Conservation (phyloP, 2,888 invertebrate genomes). For the Phoenoteleia sp. region DNA sequence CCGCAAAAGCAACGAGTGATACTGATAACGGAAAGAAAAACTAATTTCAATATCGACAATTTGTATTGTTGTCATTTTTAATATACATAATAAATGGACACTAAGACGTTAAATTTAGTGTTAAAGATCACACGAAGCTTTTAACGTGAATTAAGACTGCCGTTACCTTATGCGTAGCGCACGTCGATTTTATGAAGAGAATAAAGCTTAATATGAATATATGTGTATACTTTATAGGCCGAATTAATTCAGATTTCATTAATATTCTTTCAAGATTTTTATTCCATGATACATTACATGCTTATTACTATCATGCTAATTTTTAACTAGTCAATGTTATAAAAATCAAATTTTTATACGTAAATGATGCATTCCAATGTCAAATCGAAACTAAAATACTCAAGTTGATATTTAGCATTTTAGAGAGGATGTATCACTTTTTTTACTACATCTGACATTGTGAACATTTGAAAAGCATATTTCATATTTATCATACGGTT, state of each 20-base stretch:
- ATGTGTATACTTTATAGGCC: conserved; percentile 52
- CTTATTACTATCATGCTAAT: conserved; percentile 16
- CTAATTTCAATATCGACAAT: conserved; percentile 57
- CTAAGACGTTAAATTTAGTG: conserved; percentile 62
- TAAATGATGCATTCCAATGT: conserved; percentile 5
- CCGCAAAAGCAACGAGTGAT: conserved; percentile 52
- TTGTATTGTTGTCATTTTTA: conserved; percentile 66
- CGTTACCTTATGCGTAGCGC: conserved; percentile 51
- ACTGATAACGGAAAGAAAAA: conserved; percentile 31
- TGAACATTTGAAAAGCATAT: neutral
- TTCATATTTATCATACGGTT: conserved; percentile 4
- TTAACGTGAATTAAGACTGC: conserved; percentile 65
- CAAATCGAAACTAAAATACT: conserved; percentile 34
- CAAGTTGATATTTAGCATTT: conserved; percentile 37
- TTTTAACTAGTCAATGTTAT: conserved; percentile 25
- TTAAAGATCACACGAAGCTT: conserved; percentile 67
- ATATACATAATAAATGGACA: conserved; percentile 56
- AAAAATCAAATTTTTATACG: conserved; percentile 37
- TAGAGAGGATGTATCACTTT: conserved; percentile 22
- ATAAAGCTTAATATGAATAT: conserved; percentile 56
- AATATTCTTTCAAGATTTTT: conserved; percentile 34
- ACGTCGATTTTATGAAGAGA: conserved; percentile 58
- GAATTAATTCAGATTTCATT: conserved; percentile 9
- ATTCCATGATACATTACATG: conserved; percentile 5
- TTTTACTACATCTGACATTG: conserved; percentile 33